Evolutionary conservation across 2,888 invertebrate genomes (phyloP).

Genomic region (Diaphora mendica): DNA sequence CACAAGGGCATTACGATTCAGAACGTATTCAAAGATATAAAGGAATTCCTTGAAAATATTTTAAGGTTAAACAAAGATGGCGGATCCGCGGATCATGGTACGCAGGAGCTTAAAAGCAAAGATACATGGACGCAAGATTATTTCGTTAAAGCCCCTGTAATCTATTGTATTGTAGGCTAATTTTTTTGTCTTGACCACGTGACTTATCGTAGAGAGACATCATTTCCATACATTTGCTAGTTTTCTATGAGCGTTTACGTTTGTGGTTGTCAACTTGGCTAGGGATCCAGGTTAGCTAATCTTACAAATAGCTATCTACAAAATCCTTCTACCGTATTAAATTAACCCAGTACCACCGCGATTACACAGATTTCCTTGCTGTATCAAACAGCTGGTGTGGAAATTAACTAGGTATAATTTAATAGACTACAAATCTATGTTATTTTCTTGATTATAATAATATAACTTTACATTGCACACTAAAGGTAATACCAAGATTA

Average conservation of each 20-base stretch:
- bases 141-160: too few species aligned
- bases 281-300: too few species aligned
- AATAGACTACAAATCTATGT: not conserved
- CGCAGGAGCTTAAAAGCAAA: not conserved
- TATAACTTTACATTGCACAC: not conserved
- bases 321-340: not conserved
- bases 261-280: too few species aligned
- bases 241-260: too few species aligned
- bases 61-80: not conserved
- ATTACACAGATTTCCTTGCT: not conserved
- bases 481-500: not conserved
- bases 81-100: not conserved
- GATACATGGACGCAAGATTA: not conserved
- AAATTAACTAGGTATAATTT: not conserved
- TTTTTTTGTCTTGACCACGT: too few species aligned
- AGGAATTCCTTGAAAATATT: not conserved
- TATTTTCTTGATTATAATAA: not conserved
- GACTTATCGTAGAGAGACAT: too few species aligned
- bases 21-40: slow-evolving; percentile 10
- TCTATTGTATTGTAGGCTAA: too few species aligned
- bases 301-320: not conserved
- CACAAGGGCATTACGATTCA: slow-evolving; percentile 19
- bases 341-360: not conserved
- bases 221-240: too few species aligned
- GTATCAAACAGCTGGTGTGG: not conserved